Evolutionary conservation across 2,113 vertebrate species (phyloP).

Genomic region (Piaya cayana): DNA sequence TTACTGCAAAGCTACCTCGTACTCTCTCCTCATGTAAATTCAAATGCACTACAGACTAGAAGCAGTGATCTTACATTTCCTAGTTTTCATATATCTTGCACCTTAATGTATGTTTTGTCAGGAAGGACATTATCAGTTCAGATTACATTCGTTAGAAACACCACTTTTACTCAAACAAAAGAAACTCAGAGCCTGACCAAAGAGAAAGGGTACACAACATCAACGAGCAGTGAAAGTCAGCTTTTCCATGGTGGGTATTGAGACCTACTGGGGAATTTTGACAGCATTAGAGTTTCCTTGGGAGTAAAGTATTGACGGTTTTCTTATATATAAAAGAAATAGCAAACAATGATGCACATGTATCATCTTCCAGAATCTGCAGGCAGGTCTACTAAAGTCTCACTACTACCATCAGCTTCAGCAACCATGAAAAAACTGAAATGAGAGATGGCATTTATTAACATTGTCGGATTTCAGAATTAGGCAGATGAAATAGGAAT

Average conservation of each 20-base stretch:
- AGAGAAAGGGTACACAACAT: not conserved
- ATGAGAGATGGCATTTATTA: not conserved
- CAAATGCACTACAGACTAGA: not conserved
- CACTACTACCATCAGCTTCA: not conserved
- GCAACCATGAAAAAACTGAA: not conserved
- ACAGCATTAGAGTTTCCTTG: not conserved
- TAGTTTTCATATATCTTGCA: not conserved
- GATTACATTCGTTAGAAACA: not conserved
- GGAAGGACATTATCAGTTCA: not conserved
- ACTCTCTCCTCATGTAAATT: not conserved
- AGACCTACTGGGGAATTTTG: not conserved
- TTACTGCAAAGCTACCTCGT: not conserved
- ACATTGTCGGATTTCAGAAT: accelerated
- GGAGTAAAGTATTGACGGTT: not conserved
- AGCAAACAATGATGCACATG: not conserved
- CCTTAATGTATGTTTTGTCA: not conserved
- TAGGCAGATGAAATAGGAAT: accelerated
- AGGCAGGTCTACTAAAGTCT: not conserved
- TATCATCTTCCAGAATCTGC: not conserved
- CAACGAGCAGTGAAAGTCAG: not conserved
- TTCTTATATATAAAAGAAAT: not conserved
- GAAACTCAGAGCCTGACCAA: not conserved
- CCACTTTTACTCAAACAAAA: not conserved
- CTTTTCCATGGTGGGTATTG: not conserved
- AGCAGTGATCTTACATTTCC: not conserved